Evolutionary conservation across 2,888 invertebrate genomes (phyloP).

Genomic region (Augochlorella aurata): DNA sequence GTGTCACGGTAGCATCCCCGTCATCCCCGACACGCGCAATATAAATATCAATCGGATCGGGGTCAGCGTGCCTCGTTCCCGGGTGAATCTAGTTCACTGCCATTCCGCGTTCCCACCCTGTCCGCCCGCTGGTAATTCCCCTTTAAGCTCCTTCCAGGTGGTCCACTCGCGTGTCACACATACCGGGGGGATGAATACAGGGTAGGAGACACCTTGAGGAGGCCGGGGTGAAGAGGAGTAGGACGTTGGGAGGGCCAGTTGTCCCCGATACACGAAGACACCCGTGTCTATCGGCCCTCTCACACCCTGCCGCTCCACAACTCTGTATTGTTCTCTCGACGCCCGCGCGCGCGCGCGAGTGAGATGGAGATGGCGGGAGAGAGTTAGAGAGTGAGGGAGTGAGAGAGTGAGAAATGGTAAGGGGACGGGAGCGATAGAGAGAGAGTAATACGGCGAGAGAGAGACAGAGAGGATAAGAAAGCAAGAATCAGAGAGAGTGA

Average conservation of each 20-base stretch:
- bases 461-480: no score
- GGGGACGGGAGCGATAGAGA: not conserved
- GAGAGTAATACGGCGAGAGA: not conserved
- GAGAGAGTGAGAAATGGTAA: not conserved
- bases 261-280: constrained; percentile 60
- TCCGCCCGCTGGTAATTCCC: constrained; percentile 60
- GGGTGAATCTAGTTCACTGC: constrained; percentile 21
- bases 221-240: not conserved
- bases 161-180: constrained; percentile 68
- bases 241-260: constrained; percentile 23
- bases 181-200: constrained; percentile 53
- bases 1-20: not conserved
- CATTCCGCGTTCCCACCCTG: constrained; percentile 11
- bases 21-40: constrained; percentile 2
- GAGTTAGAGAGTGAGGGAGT: not conserved
- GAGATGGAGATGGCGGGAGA: not conserved
- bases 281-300: constrained; percentile 43
- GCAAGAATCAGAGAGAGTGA: no score
- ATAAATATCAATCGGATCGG: constrained; percentile 30
- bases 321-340: constrained; percentile 31
- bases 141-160: constrained; percentile 65
- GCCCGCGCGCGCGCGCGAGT: constrained; percentile 29
- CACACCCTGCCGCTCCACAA: not conserved
- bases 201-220: constrained; percentile 63
- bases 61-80: constrained; percentile 1